Percentiles rank a stretch among this genome's conserved stretches.
These are phyloP conservation scores for Marmota flaviventris DNA, from an alignment of 2,113 vertebrate species.

Conservation along the genomic window DNA sequence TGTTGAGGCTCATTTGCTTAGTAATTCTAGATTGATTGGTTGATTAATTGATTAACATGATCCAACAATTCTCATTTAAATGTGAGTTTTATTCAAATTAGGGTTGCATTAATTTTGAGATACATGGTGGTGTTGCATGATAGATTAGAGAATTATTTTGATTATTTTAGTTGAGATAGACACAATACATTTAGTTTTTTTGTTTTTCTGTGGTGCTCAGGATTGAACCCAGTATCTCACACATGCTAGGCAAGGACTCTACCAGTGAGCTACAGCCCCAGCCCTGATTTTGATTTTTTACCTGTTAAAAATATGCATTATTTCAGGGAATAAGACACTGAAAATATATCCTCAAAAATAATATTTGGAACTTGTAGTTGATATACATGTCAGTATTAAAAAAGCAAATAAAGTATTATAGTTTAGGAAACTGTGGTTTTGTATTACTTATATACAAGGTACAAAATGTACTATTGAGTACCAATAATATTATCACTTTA, in stretches of 20 bases:
- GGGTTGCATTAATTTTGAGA: not conserved
- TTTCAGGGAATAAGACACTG: not conserved
- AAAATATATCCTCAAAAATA: not conserved
- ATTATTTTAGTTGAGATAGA: no score
- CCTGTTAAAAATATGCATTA: not conserved
- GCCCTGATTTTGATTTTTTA: not conserved
- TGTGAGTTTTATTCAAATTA: not conserved
- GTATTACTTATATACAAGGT: not conserved
- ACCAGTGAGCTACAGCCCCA: no score
- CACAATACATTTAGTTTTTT: no score
- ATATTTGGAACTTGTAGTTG: not conserved
- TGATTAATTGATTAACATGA: constrained; percentile 34
- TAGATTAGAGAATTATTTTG: not conserved
- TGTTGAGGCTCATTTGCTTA: constrained; percentile 3
- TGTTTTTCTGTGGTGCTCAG: no score
- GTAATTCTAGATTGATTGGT: constrained; percentile 7
- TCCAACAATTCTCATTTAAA: not conserved
- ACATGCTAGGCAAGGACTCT: no score
- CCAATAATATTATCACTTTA: not conserved
- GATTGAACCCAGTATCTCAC: no score
- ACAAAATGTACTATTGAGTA: not conserved
- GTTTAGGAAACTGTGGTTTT: not conserved
- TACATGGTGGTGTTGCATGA: not conserved
- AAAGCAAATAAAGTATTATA: not conserved
- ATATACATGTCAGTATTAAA: not conserved